These are phyloP conservation scores for Micrasema minimum DNA, from an alignment of 1,140 invertebrate species.

Conservation along the genomic window DNA sequence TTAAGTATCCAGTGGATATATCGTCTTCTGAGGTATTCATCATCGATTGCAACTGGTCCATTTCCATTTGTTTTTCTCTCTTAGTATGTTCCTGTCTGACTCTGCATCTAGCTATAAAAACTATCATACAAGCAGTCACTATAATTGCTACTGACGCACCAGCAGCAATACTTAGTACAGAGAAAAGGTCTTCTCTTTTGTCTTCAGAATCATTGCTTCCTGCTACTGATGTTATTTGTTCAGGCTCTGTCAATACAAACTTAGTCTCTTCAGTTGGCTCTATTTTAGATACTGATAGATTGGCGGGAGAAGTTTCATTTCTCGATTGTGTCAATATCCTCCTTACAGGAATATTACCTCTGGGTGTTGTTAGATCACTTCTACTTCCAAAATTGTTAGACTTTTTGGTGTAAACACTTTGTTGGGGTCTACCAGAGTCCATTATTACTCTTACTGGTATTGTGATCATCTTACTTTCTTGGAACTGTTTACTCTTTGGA, in stretches of 20 bases:
- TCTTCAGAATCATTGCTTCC: constrained; percentile 60
- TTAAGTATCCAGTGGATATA: constrained; percentile 61
- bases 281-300: constrained; percentile 34
- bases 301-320: constrained; percentile 14
- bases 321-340: constrained; percentile 6
- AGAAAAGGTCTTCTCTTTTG: constrained; percentile 61
- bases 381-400: neutral
- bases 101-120: constrained; percentile 62
- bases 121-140: constrained; percentile 63
- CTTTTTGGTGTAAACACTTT: constrained; percentile 13
- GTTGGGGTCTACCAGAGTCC: constrained; percentile 27
- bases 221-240: constrained; percentile 66
- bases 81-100: constrained; percentile 58
- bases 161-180: constrained; percentile 63
- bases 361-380: constrained; percentile 12
- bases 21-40: constrained; percentile 62
- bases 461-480: constrained; percentile 42
- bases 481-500: constrained; percentile 8
- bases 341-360: neutral
- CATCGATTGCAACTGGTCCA: constrained; percentile 60
- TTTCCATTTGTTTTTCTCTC: constrained; percentile 61
- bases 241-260: constrained; percentile 65
- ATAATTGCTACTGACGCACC: constrained; percentile 65
- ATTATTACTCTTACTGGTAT: constrained; percentile 43
- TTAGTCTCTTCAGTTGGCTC: constrained; percentile 48